These are phyloP conservation scores for Gallirallus australis DNA, from an alignment of 2,797 vertebrate species.

Conservation along the genomic window DNA sequence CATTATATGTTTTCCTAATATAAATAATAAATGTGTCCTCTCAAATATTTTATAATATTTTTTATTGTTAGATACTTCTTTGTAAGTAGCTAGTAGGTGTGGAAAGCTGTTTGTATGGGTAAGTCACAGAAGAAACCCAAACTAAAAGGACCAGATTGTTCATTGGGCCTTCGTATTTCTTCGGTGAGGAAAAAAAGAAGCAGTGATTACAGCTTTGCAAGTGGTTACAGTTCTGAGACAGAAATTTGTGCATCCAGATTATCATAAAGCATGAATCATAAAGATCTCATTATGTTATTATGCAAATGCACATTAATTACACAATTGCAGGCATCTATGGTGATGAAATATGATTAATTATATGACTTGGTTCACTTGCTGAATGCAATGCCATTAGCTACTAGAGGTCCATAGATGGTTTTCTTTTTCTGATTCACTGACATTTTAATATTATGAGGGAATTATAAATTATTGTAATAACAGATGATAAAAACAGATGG, in stretches of 20 bases:
- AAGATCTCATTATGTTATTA: constrained; percentile 72
- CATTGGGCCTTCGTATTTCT: not conserved
- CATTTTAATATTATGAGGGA: constrained; percentile 69
- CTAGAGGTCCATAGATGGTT: constrained; percentile 57
- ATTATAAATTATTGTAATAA: constrained; percentile 73
- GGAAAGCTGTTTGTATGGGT: not conserved
- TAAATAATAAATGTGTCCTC: not conserved
- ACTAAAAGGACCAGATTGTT: not conserved
- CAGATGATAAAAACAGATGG: constrained; percentile 81
- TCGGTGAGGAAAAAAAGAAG: not conserved
- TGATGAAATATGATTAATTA: constrained; percentile 78
- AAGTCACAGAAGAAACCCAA: not conserved
- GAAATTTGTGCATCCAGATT: constrained; percentile 64
- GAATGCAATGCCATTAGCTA: constrained; percentile 65
- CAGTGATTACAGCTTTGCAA: constrained; percentile 4
- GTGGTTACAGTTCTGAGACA: constrained; percentile 53
- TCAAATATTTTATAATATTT: not conserved
- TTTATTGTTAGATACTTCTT: not conserved
- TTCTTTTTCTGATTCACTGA: constrained; percentile 68
- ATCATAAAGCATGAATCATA: constrained; percentile 72
- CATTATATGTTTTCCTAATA: not conserved
- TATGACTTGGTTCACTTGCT: constrained; percentile 54
- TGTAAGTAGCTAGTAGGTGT: not conserved
- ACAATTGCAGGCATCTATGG: constrained; percentile 73
- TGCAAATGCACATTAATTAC: constrained; percentile 75